Percentiles rank a stretch among this genome's conserved stretches.
Conservation (phyloP, 53 echinoderm and acorn worm species). For the Luidia sarsii region DNA sequence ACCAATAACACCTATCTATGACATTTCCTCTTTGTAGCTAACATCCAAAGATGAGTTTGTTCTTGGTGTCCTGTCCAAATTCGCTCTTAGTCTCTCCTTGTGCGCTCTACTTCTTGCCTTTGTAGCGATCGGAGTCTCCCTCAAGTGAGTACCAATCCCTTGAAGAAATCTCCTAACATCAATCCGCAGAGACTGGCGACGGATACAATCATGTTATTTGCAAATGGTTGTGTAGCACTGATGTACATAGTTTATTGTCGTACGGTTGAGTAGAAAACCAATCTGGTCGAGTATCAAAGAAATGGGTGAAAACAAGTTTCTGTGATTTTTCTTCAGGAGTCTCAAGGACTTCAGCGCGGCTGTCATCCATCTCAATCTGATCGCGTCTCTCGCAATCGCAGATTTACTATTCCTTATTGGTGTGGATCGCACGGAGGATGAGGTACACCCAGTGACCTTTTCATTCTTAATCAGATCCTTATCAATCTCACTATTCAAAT, state of each 20-base stretch:
- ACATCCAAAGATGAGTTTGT: conserved; percentile 14
- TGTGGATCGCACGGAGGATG: conserved; percentile 41
- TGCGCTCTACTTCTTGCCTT: conserved; percentile 34
- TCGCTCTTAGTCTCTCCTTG: conserved; percentile 59
- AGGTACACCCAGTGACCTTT: conserved; percentile 52
- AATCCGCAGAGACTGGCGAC: too few species aligned
- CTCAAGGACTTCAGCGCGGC: conserved; percentile 65
- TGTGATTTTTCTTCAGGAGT: conserved; percentile 56
- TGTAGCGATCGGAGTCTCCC: conserved; percentile 38
- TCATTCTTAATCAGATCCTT: too few species aligned
- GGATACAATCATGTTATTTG: too few species aligned
- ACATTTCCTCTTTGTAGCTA: too few species aligned
- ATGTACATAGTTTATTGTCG: too few species aligned
- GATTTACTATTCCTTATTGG: conserved; percentile 61
- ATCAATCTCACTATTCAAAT: too few species aligned
- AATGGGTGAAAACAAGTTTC: too few species aligned
- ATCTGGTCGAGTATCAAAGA: too few species aligned
- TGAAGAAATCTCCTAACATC: too few species aligned
- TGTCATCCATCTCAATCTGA: conserved; percentile 64
- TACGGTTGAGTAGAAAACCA: too few species aligned
- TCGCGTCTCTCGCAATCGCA: conserved; percentile 59
- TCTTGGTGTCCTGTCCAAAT: conserved; percentile 52
- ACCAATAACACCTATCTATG: too few species aligned
- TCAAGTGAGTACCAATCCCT: conserved; percentile 11
- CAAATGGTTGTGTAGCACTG: too few species aligned